Percentiles rank a stretch among this genome's conserved stretches.
These are phyloP conservation scores for Cerastis rubricosa DNA, from an alignment of 2,888 invertebrate species.

Conservation along the genomic window DNA sequence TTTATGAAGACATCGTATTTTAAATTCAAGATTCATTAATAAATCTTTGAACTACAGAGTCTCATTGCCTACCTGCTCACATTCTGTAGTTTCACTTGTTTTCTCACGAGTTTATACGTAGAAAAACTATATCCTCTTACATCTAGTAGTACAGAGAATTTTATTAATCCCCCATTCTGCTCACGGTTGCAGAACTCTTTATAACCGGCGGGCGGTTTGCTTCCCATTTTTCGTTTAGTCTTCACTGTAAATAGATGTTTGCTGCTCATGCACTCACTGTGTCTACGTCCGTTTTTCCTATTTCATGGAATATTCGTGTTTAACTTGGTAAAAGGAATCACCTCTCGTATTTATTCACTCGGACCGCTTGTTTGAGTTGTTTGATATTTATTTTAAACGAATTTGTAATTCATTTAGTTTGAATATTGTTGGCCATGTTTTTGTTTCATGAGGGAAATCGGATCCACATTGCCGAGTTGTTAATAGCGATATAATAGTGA, in stretches of 20 bases:
- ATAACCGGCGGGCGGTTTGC: neutral
- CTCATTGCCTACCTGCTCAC: neutral
- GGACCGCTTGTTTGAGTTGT: conserved; percentile 8
- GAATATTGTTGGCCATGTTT: neutral
- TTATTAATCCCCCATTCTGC: neutral
- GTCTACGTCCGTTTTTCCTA: neutral
- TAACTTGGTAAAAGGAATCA: neutral
- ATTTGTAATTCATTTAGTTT: neutral
- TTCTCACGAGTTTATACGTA: neutral
- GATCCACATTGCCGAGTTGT: neutral
- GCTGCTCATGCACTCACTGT: conserved; percentile 1
- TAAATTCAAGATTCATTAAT: conserved; percentile 1
- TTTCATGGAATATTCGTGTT: neutral
- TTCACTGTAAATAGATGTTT: conserved; percentile 25
- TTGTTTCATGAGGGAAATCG: neutral
- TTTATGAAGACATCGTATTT: neutral
- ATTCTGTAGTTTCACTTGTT: neutral
- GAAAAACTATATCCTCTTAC: neutral
- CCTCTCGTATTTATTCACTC: neutral
- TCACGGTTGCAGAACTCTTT: neutral
- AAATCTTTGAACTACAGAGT: neutral
- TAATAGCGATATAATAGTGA: neutral
- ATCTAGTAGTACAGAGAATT: neutral
- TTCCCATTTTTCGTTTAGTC: conserved; percentile 8
- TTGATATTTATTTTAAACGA: neutral